Evolutionary conservation across 1,140 invertebrate genomes (phyloP).

Genomic region (Portunus trituberculatus): DNA sequence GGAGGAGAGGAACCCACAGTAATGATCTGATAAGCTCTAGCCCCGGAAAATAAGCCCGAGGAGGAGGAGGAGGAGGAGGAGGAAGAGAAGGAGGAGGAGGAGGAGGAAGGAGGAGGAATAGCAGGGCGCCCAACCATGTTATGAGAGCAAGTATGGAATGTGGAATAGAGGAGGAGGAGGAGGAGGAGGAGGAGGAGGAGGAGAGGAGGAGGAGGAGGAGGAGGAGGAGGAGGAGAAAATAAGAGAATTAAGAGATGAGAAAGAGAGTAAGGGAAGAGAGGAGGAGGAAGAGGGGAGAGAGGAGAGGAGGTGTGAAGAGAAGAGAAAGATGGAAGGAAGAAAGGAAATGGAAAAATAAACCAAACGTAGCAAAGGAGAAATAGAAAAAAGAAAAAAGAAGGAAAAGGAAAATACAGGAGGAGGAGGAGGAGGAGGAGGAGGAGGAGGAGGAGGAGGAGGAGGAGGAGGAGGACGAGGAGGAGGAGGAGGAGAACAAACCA

Average conservation of each 20-base stretch:
- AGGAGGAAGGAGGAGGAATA: neutral
- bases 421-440: no score
- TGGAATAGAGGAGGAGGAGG: neutral
- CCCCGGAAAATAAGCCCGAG: no score
- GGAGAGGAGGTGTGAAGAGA: neutral
- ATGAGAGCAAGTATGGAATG: no score
- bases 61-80: neutral
- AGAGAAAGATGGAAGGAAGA: neutral
- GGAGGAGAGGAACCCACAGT: neutral
- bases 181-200: constrained; percentile 28
- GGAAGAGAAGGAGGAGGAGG: neutral
- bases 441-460: no score
- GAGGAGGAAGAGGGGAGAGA: neutral
- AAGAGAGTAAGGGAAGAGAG: neutral
- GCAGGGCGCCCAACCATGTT: neutral
- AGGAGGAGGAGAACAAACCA: neutral
- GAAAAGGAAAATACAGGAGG: no score
- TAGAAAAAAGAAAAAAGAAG: no score
- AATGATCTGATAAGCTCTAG: no score
- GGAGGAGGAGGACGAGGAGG: no score
- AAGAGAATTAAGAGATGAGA: neutral
- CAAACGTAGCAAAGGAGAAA: no score
- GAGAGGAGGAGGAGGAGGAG: neutral
- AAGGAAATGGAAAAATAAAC: neutral
- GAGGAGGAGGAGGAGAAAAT: no score